These are phyloP conservation scores for Rhopalosiphum padi DNA, from an alignment of 1,140 invertebrate genomes.

Conservation along the genomic window DNA sequence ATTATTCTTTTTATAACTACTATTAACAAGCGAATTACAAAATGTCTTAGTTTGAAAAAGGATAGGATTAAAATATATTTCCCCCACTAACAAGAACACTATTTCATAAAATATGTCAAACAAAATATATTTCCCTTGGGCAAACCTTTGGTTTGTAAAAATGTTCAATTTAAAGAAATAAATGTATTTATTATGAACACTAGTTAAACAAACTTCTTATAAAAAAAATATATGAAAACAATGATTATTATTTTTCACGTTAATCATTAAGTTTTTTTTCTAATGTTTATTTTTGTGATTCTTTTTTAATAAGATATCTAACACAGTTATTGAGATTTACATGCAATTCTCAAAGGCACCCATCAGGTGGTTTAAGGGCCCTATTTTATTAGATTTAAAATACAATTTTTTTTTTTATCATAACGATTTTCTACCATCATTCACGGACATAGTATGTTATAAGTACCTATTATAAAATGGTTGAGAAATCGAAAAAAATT, in stretches of 20 bases:
- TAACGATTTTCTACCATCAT: not conserved
- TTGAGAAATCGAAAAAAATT: not conserved
- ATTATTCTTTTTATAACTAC: not conserved
- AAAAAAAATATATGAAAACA: not conserved
- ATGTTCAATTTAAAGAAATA: not conserved
- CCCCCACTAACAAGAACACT: not conserved
- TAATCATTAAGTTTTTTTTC: not conserved
- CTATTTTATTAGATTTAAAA: not conserved
- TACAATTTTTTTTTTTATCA: not conserved
- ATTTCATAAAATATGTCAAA: conserved; percentile 6
- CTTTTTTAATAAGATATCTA: not conserved
- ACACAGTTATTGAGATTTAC: not conserved
- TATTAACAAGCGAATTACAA: not conserved
- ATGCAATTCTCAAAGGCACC: not conserved
- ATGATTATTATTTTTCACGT: not conserved
- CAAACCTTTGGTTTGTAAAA: not conserved
- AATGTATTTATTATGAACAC: not conserved
- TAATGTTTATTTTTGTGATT: not conserved
- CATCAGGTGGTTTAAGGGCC: not conserved
- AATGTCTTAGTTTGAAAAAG: not conserved
- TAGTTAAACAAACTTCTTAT: conserved; percentile 9
- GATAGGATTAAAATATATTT: not conserved
- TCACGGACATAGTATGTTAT: not conserved
- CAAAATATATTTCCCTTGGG: conserved; percentile 25
- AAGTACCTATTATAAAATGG: not conserved